Conservation (phyloP, 2,797 vertebrate genomes). For the Sparidentex hasta region DNA sequence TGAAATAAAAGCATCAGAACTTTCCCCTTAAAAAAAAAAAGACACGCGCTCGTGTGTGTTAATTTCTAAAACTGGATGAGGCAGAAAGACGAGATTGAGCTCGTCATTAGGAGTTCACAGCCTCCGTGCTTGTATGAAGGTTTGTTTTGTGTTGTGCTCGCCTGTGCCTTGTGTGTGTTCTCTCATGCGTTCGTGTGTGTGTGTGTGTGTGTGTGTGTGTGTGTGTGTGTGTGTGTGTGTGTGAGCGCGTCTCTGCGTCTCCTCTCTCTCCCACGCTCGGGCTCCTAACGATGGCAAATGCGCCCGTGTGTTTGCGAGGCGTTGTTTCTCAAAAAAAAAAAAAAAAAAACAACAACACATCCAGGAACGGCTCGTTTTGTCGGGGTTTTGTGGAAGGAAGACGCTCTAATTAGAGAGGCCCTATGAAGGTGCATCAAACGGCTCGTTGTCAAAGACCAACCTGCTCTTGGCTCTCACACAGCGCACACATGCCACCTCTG, state of each 20-base stretch:
- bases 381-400: slow-evolving; percentile 76
- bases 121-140: slow-evolving; percentile 78
- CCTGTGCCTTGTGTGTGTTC: slow-evolving; percentile 63
- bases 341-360: slow-evolving; percentile 85
- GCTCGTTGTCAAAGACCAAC: slow-evolving; percentile 79
- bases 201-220: slow-evolving; percentile 46
- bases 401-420: slow-evolving; percentile 86
- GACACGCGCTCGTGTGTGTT: slow-evolving; percentile 69
- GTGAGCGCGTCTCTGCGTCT: slow-evolving; percentile 61
- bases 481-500: slow-evolving; percentile 78
- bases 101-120: slow-evolving; percentile 84
- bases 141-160: slow-evolving; percentile 83
- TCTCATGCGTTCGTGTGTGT: slow-evolving; percentile 17
- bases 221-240: slow-evolving; percentile 48
- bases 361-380: slow-evolving; percentile 81
- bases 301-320: slow-evolving; percentile 80
- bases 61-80: slow-evolving; percentile 88
- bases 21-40: slow-evolving; percentile 74
- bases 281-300: slow-evolving; percentile 84
- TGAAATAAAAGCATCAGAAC: slow-evolving; percentile 76
- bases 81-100: slow-evolving; percentile 84
- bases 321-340: slow-evolving; percentile 76
- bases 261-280: slow-evolving; percentile 82
- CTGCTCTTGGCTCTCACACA: slow-evolving; percentile 74
- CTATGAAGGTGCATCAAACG: slow-evolving; percentile 84